A percentile compares a stretch with the other conserved stretches of the same genome.
Evolutionary conservation across 1,140 invertebrate species (phyloP).

Genomic region (Camponotus pennsylvanicus): DNA sequence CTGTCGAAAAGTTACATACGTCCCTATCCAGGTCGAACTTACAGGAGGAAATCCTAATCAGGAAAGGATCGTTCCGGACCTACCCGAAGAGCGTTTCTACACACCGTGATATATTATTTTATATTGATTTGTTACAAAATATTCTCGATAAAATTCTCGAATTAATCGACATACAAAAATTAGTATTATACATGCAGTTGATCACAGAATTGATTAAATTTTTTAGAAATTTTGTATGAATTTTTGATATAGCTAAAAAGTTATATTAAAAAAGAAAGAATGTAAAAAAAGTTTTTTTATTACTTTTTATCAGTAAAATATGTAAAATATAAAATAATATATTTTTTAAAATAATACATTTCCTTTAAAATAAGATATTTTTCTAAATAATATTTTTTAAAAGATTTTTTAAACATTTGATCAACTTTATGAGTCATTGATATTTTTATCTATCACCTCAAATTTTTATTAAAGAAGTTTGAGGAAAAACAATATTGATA

Average conservation of each 20-base stretch:
- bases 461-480: background rate
- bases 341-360: background rate
- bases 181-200: background rate
- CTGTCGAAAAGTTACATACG: constrained; percentile 76
- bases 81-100: background rate
- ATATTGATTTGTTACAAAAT: background rate
- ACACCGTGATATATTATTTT: background rate
- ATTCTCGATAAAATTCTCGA: background rate
- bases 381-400: no score
- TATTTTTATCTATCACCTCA: background rate
- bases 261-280: no score
- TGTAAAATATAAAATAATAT: no score
- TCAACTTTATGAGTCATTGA: no score
- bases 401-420: background rate
- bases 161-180: background rate
- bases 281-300: no score
- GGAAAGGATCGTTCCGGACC: constrained; percentile 10
- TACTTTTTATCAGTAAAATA: no score
- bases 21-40: constrained; percentile 54
- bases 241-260: no score
- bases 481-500: background rate
- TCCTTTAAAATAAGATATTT: background rate
- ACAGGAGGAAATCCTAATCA: background rate
- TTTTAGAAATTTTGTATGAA: no score
- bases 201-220: no score